A percentile compares a stretch with the other conserved stretches of the same genome.
These are phyloP conservation scores for Rotaria macrura DNA, from an alignment of 2,888 invertebrate genomes.

Conservation along the genomic window DNA sequence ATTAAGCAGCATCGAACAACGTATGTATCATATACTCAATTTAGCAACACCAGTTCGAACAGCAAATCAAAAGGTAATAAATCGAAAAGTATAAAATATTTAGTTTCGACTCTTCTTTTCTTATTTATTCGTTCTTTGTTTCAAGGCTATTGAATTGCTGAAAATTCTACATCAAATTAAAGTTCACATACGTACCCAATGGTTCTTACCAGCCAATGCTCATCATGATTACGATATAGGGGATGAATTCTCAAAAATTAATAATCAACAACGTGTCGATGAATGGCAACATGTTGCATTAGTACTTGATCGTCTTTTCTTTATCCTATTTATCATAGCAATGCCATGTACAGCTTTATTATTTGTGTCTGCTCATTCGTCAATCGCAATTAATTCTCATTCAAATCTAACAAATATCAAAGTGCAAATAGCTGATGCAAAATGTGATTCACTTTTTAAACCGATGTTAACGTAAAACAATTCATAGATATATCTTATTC, in stretches of 20 bases:
- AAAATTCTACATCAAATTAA: not conserved
- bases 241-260: not conserved
- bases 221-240: not conserved
- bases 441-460: not conserved
- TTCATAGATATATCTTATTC: no score
- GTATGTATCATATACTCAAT: not conserved
- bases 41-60: not conserved
- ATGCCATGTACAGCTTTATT: conserved; percentile 15
- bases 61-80: not conserved
- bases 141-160: not conserved
- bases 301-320: not conserved
- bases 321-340: not conserved
- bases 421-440: not conserved
- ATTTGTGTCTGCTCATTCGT: not conserved
- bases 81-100: not conserved
- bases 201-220: not conserved
- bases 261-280: conserved; percentile 9
- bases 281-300: conserved; percentile 18
- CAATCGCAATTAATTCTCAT: not conserved
- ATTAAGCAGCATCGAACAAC: not conserved
- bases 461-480: not conserved
- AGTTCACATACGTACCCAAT: not conserved
- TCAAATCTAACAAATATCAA: not conserved
- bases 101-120: no score
- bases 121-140: no score